Base-by-base conservation (phyloP, 2,113 vertebrate species). In the Pteropus alecto region DNA sequence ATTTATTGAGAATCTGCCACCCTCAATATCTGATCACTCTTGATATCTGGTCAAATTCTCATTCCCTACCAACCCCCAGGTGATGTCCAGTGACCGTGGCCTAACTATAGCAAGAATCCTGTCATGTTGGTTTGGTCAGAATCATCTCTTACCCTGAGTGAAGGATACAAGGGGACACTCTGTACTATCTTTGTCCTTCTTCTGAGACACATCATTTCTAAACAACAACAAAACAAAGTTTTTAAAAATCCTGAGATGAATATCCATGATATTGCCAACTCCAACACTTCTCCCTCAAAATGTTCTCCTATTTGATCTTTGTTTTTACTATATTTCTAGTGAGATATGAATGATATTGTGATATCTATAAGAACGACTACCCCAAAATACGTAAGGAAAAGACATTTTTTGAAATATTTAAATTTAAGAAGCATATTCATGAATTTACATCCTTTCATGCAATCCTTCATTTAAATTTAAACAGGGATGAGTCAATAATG, bases 401-500 rank as follows among this genome's bases (percentile, higher is more conserved):
- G 16, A n/a, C 11, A 76, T 7, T n/a, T 81, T 74, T 77, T 46
- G 28, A 91, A 76, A 86, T 65, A 76, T 24, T 84, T 73, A 76
- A 60, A 77, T 24, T 58, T 89, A 56, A 76, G 63, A 78, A 65
- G 26, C n/a, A 51, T 12, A 82, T 60, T 18, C 3, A 28, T 48
- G 7, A 35, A 43, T 78, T 67, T 63, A 43, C 12, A 48, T 48
- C 5, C 24, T 43, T 83, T 78, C 63, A 76, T 56, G 8, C 3
- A 87, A 19, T 38, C 13, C 28, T 87, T 83, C 38, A 63, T 73
- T 68, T 97, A 70, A 90, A 90, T 95, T 70, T 92, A 86, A 85
- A 74, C n/a, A 67, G 19, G 30, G 58, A 76, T 41, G 63, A 87
- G 70, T 84, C 73, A 96, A 94, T 92, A 92, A 95, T 84, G 78